phyloP scores from a whole-genome alignment of 1,140 invertebrate species.

The Drosophila triauraria region DNA sequence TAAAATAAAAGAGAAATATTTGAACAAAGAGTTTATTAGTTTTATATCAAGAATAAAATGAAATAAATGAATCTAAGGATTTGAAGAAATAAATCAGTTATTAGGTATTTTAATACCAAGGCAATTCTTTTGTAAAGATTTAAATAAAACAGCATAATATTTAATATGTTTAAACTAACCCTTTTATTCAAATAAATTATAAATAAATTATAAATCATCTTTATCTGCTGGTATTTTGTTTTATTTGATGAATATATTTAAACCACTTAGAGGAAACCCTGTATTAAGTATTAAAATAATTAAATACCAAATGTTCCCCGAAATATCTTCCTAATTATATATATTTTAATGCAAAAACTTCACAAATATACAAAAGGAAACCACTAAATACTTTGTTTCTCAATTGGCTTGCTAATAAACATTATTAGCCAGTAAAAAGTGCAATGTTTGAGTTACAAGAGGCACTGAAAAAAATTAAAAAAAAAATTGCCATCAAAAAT shows the following conservation, averaged over 20 bases:
- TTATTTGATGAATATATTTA: too few relatives aligned
- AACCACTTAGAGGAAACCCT: not conserved
- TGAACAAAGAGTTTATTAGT: too few relatives aligned
- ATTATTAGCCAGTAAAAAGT: not conserved
- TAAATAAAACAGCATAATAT: too few relatives aligned
- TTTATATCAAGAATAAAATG: not conserved
- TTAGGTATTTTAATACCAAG: not conserved
- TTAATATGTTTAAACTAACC: too few relatives aligned
- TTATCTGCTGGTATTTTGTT: too few relatives aligned
- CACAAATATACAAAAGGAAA: not conserved
- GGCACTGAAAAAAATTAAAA: not conserved
- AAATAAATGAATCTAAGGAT: too few relatives aligned
- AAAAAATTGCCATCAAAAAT: constrained; percentile 2
- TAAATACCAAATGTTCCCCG: not conserved
- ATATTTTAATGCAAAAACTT: not conserved
- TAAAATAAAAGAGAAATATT: too few relatives aligned
- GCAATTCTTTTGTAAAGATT: not conserved
- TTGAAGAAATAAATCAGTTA: too few relatives aligned
- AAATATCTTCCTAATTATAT: too few relatives aligned
- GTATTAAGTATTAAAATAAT: not conserved
- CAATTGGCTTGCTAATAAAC: too few relatives aligned
- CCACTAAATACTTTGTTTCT: not conserved
- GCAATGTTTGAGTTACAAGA: not conserved
- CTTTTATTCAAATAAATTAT: too few relatives aligned
- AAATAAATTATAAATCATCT: too few relatives aligned